These are phyloP conservation scores for Caenorhabditis sulstoni DNA, from an alignment of 2,888 invertebrate species.

Conservation along the genomic window DNA sequence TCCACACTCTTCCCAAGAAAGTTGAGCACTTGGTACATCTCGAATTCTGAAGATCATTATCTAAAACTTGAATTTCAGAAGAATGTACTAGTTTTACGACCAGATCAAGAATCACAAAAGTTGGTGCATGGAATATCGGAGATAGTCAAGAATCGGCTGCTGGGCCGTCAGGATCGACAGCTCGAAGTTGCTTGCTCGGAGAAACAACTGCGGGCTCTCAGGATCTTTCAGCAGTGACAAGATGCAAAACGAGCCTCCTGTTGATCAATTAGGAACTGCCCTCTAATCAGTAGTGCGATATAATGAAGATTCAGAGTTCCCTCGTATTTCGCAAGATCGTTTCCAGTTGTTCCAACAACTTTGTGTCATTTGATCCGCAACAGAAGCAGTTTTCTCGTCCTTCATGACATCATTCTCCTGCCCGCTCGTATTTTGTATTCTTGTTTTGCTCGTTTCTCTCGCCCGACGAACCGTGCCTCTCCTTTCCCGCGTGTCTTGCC, in stretches of 20 bases:
- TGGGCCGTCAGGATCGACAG: conserved; percentile 66
- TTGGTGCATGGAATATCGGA: conserved; percentile 68
- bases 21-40: conserved; percentile 57
- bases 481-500: not conserved
- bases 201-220: conserved; percentile 9
- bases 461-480: not conserved
- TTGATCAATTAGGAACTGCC: conserved; percentile 29
- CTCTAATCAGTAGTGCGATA: not conserved
- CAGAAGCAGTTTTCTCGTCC: not conserved
- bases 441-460: too few species aligned
- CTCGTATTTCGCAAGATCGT: not conserved
- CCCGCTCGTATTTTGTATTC: too few species aligned
- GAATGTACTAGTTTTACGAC: conserved; percentile 38
- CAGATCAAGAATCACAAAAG: conserved; percentile 38
- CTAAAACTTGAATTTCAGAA: conserved; percentile 20
- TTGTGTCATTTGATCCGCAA: not conserved
- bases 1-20: conserved; percentile 66
- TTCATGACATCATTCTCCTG: too few species aligned
- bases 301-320: conserved; percentile 11
- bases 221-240: conserved; percentile 26
- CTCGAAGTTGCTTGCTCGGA: conserved; percentile 38
- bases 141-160: conserved; percentile 69
- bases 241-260: conserved; percentile 17
- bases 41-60: not conserved
- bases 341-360: conserved; percentile 11